Base-by-base conservation (phyloP, 2,113 vertebrate genomes). In the Amphilophus citrinellus region DNA sequence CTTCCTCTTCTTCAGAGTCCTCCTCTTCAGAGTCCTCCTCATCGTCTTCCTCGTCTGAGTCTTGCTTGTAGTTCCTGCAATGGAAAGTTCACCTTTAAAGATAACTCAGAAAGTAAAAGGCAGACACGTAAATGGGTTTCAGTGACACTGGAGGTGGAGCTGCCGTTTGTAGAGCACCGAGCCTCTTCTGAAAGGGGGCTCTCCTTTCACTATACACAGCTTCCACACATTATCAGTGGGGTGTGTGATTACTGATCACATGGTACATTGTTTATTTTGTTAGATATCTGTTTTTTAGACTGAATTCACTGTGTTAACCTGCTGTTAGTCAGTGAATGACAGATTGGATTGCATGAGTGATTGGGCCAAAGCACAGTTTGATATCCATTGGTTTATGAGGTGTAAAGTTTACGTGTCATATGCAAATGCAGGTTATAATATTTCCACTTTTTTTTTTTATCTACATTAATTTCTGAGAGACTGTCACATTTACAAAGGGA, bases 11-110 rank as follows among this genome's bases (percentile, higher is more conserved):
- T 2, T 97, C 96, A 13, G 96, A 96, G 0, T 96, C 96, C 11
- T 97, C 97, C 22, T 95, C 92, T 10, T 97, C 96, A 3, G 96
- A 96, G 10, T 97, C 96, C n/a, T 97, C 97, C 9, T 95, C 95
- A 2, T 92, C 91, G 18, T 97, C 96, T 66, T 97, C 97, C 89
- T 97, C 97, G 35, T 94, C 95, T 9, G 97, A 97, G 89, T 99
- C 97, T 85, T 99, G 97, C 7, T 97, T 96, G 11, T 98, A 99
- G 93, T 96, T 98, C 90, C 98, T 99, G 85, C 7, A 78, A 82
- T 7, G 8, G 13, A 58, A 5, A 63, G 27, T 7, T 59, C 9
- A 2, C 68, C 27, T 56, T 73, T 73, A 32, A 56, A 73, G 27
- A 56, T 10, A 20, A 15, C 17, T 32, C 5, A 50, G 10, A 27